phyloP scores from a whole-genome alignment of 1,140 invertebrate genomes.

The Neuroterus valhalla region DNA sequence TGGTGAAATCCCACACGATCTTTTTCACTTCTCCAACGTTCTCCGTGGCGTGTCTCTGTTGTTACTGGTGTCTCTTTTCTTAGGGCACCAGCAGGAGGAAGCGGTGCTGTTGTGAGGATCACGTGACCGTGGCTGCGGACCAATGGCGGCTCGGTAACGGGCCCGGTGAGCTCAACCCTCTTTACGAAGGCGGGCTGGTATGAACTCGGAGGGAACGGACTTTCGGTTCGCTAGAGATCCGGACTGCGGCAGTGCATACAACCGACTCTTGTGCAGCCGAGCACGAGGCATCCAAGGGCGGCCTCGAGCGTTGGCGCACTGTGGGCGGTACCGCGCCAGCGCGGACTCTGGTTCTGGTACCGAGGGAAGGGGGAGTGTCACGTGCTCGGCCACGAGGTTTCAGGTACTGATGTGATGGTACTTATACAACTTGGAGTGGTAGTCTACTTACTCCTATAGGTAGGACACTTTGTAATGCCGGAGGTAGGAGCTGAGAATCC shows the following conservation, averaged over 20 bases:
- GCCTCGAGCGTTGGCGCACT: slow-evolving; percentile 56
- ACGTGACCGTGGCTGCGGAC: slow-evolving; percentile 63
- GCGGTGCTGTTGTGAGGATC: slow-evolving; percentile 55
- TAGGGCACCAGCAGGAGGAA: slow-evolving; percentile 42
- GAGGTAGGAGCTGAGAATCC: background rate
- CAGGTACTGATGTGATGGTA: background rate
- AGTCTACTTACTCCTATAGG: background rate
- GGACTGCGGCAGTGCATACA: slow-evolving; percentile 60
- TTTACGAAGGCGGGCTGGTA: slow-evolving; percentile 68
- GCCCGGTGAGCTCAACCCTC: slow-evolving; percentile 65
- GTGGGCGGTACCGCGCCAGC: slow-evolving; percentile 62
- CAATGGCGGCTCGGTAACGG: slow-evolving; percentile 70
- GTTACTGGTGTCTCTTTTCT: slow-evolving; percentile 67
- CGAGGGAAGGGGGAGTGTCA: slow-evolving; percentile 63
- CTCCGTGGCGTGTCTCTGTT: slow-evolving; percentile 66
- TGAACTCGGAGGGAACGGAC: slow-evolving; percentile 60
- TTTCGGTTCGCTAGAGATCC: slow-evolving; percentile 52
- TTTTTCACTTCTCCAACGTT: slow-evolving; percentile 63
- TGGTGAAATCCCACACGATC: slow-evolving; percentile 51
- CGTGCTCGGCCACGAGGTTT: slow-evolving; percentile 70
- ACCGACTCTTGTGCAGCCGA: slow-evolving; percentile 56
- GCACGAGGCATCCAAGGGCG: slow-evolving; percentile 57
- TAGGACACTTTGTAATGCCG: background rate
- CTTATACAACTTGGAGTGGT: background rate
- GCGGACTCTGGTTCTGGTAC: slow-evolving; percentile 45